phyloP scores from a whole-genome alignment of 2,113 vertebrate genomes.

The Perca schrenkii region DNA sequence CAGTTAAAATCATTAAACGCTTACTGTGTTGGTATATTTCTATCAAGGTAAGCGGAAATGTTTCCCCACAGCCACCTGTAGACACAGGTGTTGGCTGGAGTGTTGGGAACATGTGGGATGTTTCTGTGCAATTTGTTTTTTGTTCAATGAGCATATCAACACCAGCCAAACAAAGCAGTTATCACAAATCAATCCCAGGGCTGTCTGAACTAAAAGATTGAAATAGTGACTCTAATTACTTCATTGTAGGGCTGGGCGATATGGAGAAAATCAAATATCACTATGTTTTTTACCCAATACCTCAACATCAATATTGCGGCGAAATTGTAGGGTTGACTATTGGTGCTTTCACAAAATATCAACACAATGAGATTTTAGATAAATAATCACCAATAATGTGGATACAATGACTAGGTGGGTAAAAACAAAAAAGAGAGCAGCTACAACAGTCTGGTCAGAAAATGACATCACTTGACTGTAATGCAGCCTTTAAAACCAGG shows the following conservation, averaged over 20 bases:
- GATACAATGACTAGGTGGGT: too few relatives aligned
- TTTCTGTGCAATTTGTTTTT: not conserved
- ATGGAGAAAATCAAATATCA: too few relatives aligned
- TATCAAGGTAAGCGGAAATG: not conserved
- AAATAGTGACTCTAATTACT: not conserved
- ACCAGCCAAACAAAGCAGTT: not conserved
- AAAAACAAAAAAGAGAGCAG: too few relatives aligned
- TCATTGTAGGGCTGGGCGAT: too few relatives aligned
- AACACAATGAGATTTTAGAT: too few relatives aligned
- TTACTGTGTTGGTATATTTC: not conserved
- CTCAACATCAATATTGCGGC: too few relatives aligned
- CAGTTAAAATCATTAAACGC: not conserved
- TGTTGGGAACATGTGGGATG: not conserved
- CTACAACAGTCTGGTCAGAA: too few relatives aligned
- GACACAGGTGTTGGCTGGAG: not conserved
- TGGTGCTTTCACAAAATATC: too few relatives aligned
- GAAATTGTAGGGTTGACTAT: too few relatives aligned
- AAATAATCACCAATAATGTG: too few relatives aligned
- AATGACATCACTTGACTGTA: not conserved
- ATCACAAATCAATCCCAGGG: not conserved
- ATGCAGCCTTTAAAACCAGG: too few relatives aligned
- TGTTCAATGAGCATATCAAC: not conserved
- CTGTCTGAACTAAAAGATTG: not conserved
- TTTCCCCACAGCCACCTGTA: slow-evolving; percentile 1
- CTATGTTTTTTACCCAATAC: too few relatives aligned